phyloP scores from a whole-genome alignment of 2,888 invertebrate species.

The Diloba caeruleocephala region DNA sequence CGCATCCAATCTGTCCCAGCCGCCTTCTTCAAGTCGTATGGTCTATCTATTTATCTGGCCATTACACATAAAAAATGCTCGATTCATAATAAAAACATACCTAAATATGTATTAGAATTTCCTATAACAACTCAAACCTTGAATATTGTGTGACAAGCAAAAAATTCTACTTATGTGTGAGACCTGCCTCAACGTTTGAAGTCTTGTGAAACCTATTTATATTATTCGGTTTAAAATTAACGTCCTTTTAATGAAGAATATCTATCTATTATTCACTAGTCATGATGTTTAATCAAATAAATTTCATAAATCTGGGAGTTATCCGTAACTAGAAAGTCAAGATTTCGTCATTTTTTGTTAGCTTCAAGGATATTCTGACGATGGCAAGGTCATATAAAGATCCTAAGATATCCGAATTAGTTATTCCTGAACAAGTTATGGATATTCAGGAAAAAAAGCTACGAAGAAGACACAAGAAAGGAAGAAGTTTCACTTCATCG shows the following conservation, averaged over 20 bases:
- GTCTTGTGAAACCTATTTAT: constrained; percentile 24
- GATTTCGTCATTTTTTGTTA: neutral
- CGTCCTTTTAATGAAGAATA: constrained; percentile 26
- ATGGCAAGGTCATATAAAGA: no score
- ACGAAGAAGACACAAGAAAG: no score
- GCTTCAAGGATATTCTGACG: neutral
- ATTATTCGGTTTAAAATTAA: constrained; percentile 28
- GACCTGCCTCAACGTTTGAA: constrained; percentile 56
- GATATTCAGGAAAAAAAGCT: no score
- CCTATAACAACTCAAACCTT: constrained; percentile 8
- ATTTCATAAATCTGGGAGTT: constrained; percentile 19
- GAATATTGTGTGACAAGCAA: constrained; percentile 8
- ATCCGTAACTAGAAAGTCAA: constrained; percentile 13
- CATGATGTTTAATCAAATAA: constrained; percentile 17
- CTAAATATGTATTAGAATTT: constrained; percentile 10
- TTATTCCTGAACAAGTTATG: no score
- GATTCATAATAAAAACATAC: no score
- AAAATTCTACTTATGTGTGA: constrained; percentile 17
- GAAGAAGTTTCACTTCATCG: no score
- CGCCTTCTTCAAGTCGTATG: no score
- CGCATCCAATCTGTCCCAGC: no score
- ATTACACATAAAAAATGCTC: no score
- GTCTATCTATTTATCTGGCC: no score
- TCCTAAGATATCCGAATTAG: neutral
- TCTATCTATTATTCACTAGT: constrained; percentile 19